These are phyloP conservation scores for Cephalotes varians DNA, from an alignment of 2,888 invertebrate species.

Conservation along the genomic window DNA sequence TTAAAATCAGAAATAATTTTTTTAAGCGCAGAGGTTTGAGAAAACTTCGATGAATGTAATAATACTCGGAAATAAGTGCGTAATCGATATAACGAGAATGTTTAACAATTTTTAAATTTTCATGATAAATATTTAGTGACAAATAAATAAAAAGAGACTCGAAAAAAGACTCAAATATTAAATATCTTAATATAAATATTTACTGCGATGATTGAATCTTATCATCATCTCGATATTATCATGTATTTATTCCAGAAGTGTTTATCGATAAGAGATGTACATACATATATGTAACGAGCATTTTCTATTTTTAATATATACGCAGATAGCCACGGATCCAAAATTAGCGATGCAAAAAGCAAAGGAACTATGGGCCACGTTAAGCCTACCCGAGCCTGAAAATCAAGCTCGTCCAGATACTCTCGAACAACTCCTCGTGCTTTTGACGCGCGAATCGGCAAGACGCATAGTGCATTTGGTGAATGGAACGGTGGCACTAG, in stretches of 20 bases:
- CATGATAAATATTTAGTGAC: slow-evolving; percentile 4
- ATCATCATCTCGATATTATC: neutral
- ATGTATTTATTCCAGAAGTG: neutral
- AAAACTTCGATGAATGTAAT: neutral
- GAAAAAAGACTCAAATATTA: neutral
- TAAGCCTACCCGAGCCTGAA: slow-evolving; percentile 93
- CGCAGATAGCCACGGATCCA: slow-evolving; percentile 92
- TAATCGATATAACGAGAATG: neutral
- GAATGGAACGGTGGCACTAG: slow-evolving; percentile 89
- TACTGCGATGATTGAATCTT: neutral
- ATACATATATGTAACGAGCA: neutral
- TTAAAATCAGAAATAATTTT: neutral
- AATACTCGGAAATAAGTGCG: neutral
- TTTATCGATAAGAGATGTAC: neutral
- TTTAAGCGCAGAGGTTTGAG: neutral
- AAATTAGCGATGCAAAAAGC: slow-evolving; percentile 91
- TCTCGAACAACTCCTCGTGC: slow-evolving; percentile 91
- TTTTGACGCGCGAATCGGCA: slow-evolving; percentile 92
- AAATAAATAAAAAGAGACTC: neutral
- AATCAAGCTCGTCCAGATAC: slow-evolving; percentile 94
- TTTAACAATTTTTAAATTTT: neutral
- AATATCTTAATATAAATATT: neutral
- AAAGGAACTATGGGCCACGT: slow-evolving; percentile 90
- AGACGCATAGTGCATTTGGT: slow-evolving; percentile 92
- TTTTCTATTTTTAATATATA: neutral